These are phyloP conservation scores for Rhagium mordax DNA, from an alignment of 2,888 invertebrate species.

Conservation along the genomic window DNA sequence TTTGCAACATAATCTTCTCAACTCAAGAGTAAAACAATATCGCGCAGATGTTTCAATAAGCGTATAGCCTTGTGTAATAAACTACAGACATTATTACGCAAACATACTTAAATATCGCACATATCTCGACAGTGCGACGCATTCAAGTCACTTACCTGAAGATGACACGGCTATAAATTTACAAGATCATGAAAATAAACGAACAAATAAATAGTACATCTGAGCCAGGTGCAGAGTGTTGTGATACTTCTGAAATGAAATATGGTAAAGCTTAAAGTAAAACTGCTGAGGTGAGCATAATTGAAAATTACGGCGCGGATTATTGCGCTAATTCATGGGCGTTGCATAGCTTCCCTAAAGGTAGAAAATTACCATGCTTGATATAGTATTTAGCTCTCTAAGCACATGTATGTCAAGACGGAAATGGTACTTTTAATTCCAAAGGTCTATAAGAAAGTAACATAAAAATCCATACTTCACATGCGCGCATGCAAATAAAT, in stretches of 20 bases:
- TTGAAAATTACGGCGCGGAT: slow-evolving; percentile 6
- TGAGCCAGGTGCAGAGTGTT: not conserved
- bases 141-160: not conserved
- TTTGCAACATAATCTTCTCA: not conserved
- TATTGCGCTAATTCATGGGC: slow-evolving; percentile 3
- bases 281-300: slow-evolving; percentile 10
- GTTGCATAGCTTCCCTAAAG: not conserved
- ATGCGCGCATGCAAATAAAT: too few relatives aligned
- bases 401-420: too few relatives aligned
- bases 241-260: slow-evolving; percentile 12
- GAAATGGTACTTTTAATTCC: too few relatives aligned
- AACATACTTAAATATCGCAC: not conserved
- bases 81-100: not conserved
- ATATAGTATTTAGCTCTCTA: too few relatives aligned
- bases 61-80: not conserved
- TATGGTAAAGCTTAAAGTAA: not conserved
- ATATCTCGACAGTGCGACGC: not conserved
- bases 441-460: not conserved
- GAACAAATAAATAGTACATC: not conserved
- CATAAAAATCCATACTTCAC: too few relatives aligned
- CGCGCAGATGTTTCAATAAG: not conserved
- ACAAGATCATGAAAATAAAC: slow-evolving; percentile 1
- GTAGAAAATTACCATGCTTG: not conserved
- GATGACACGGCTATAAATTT: not conserved
- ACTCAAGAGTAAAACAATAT: not conserved